phyloP scores from a whole-genome alignment of 2,797 vertebrate genomes.

The Spinibarbus caldwelli region DNA sequence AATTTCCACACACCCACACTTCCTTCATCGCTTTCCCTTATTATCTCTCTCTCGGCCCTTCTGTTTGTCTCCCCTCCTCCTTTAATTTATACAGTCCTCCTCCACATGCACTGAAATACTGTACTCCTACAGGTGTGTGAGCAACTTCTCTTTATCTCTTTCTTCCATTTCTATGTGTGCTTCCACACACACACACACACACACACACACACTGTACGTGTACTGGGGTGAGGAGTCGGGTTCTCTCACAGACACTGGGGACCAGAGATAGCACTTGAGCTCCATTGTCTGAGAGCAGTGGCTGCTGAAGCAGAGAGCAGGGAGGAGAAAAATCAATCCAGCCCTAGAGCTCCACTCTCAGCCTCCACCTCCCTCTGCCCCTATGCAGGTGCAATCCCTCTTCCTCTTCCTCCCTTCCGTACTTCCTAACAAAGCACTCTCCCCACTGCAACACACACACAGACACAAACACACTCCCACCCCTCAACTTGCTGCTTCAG shows the following conservation, averaged over 20 bases:
- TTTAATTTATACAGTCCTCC: slow-evolving; percentile 6
- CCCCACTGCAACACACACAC: neutral
- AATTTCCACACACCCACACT: slow-evolving; percentile 16
- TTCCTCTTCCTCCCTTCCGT: slow-evolving; percentile 23
- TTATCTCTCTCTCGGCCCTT: slow-evolving; percentile 6
- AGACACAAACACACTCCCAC: slow-evolving; percentile 2
- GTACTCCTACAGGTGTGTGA: slow-evolving; percentile 39
- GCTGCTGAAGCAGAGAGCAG: slow-evolving; percentile 45
- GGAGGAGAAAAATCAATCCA: slow-evolving; percentile 51
- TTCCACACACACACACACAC: too few species aligned
- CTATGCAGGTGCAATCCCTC: slow-evolving; percentile 41
- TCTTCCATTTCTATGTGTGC: slow-evolving; percentile 12
- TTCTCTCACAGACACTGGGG: slow-evolving; percentile 54
- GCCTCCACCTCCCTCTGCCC: slow-evolving; percentile 31
- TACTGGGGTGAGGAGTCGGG: slow-evolving; percentile 43
- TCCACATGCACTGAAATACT: slow-evolving; percentile 12
- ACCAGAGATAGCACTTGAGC: slow-evolving; percentile 54
- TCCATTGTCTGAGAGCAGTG: slow-evolving; percentile 55
- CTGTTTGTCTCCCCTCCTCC: neutral
- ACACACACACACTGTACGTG: slow-evolving; percentile 27
- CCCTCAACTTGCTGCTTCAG: slow-evolving; percentile 23
- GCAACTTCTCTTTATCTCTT: slow-evolving; percentile 31
- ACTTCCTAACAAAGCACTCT: slow-evolving; percentile 27
- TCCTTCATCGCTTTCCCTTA: neutral
- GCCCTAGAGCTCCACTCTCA: slow-evolving; percentile 42